A percentile compares a stretch with the other conserved stretches of the same genome.
Evolutionary conservation across 2,113 vertebrate genomes (phyloP).

Genomic region (Burhinus bistriatus): DNA sequence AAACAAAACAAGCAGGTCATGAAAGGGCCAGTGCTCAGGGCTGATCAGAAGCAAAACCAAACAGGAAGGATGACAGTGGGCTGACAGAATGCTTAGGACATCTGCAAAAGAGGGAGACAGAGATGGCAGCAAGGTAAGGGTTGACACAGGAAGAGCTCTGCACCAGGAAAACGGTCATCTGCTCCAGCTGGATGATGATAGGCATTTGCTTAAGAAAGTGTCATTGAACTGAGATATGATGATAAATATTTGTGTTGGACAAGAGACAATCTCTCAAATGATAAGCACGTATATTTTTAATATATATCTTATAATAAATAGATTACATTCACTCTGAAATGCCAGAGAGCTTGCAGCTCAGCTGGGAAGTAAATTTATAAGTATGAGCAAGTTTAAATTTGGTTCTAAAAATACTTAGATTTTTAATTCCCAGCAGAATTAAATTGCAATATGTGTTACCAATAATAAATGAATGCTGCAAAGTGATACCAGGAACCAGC

Average conservation of each 20-base stretch:
- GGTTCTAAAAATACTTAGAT: background rate
- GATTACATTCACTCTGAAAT: background rate
- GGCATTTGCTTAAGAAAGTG: background rate
- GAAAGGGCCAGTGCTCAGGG: background rate
- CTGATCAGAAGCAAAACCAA: background rate
- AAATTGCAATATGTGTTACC: background rate
- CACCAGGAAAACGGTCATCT: background rate
- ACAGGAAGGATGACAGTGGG: background rate
- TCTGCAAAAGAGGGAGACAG: background rate
- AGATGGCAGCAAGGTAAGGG: background rate
- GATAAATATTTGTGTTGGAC: background rate
- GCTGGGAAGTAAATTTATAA: background rate
- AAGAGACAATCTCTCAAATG: background rate
- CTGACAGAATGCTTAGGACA: background rate
- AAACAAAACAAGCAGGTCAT: background rate
- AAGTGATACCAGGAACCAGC: background rate
- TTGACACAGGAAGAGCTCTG: background rate
- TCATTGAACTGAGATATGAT: background rate
- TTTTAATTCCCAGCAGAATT: constrained; percentile 14
- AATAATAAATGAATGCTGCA: background rate
- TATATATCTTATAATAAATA: background rate
- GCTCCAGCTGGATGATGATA: background rate
- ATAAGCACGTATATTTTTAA: background rate
- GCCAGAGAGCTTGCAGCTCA: background rate
- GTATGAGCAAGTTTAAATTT: background rate